A percentile compares a stretch with the other conserved stretches of the same genome.
These are phyloP conservation scores for Isotomurus palustris DNA, from an alignment of 2,888 invertebrate genomes.

Conservation along the genomic window DNA sequence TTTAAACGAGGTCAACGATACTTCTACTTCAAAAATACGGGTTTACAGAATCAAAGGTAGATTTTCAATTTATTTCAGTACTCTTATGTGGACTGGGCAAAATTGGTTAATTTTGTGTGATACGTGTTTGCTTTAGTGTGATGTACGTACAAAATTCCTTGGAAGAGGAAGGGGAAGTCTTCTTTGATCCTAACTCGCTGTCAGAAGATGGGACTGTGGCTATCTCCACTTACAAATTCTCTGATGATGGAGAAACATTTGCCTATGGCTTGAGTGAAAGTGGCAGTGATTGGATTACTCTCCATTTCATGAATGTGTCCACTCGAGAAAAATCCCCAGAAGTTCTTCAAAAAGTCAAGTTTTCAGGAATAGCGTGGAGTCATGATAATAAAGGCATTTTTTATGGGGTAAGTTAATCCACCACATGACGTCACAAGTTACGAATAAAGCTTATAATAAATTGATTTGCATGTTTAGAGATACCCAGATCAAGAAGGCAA, in stretches of 20 bases:
- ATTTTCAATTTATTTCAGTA: constrained; percentile 17
- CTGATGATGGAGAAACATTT: constrained; percentile 84
- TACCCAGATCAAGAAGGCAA: constrained; percentile 78
- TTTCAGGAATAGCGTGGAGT: constrained; percentile 86
- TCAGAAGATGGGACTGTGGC: constrained; percentile 88
- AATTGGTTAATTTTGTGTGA: no score
- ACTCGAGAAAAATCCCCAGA: constrained; percentile 82
- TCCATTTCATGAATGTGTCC: constrained; percentile 71
- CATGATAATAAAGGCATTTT: constrained; percentile 78
- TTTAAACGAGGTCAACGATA: constrained; percentile 75
- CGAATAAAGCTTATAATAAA: neutral
- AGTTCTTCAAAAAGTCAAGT: constrained; percentile 85
- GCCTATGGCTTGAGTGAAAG: constrained; percentile 89
- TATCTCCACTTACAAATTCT: constrained; percentile 69
- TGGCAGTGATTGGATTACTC: constrained; percentile 95
- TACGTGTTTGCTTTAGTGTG: constrained; percentile 66
- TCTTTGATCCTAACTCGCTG: constrained; percentile 87
- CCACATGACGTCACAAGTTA: neutral
- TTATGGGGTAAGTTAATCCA: neutral
- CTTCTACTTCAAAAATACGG: constrained; percentile 88
- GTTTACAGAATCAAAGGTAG: constrained; percentile 92
- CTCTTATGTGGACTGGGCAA: neutral
- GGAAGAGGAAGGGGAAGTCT: constrained; percentile 71
- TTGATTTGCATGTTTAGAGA: constrained; percentile 55
- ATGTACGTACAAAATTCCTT: constrained; percentile 79